Base-by-base conservation (phyloP, 2,113 vertebrate genomes). In the Neoarius graeffei region DNA sequence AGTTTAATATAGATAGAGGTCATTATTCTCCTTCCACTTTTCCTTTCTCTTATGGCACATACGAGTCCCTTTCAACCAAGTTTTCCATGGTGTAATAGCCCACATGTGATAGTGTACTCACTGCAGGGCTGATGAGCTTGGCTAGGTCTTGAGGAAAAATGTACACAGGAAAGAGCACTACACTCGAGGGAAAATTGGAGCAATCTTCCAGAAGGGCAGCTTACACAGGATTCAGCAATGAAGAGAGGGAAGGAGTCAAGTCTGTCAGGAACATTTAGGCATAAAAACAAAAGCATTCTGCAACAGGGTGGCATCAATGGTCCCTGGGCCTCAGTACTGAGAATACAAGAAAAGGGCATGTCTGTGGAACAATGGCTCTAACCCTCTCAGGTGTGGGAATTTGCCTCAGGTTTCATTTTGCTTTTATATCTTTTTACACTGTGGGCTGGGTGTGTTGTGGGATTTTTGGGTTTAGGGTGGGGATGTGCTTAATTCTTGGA, bases 221-320 rank as follows among this genome's bases (percentile, higher is more conserved):
- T 92, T 88, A 89, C 81, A 89, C 86, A 87, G 84, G 62, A 3
- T 59, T 81, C 88, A 83, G 27, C 71, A 81, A 91, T 35, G 76
- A 81, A 88, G 76, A 83, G 67, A 82, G 80, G 25, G 9, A 62
- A 19, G 57, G 23, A 14, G 13, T 86, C 89, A 7, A 59, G 66
- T 56, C 10, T 83, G 35, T 73, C 59, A 42, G 81, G 92, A 92
- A 92, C 91, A 89, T 80, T 80, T 67, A 30, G 60, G 56, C 84
- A 79, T 48, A 57, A 73, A 85, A 83, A 86, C 64, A 81, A 59
- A 48, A 20, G 7, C 59, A 17, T 76, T 57, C 59, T 76, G 60
- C 57, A 56, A 0, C 64, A 48, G 6, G 19, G 69, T 54, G 35
- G 69, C 64, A 62, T 54, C 77, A 62, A 52, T 25, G 13, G 60